Base-by-base conservation (phyloP, 2,797 vertebrate genomes). In the Moxostoma hubbsi region DNA sequence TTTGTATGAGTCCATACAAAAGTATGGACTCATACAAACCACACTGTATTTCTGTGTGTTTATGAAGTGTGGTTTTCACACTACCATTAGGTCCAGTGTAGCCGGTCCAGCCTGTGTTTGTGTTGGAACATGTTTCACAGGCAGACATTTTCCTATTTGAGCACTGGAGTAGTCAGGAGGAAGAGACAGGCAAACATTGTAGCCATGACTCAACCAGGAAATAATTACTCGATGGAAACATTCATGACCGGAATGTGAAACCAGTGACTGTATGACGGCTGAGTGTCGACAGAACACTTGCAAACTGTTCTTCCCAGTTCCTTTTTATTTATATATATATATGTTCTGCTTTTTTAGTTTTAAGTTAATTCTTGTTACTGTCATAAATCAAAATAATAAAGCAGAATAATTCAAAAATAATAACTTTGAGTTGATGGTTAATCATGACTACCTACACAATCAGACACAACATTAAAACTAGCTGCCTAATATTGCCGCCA, bases 171-270 rank as follows among this genome's bases (percentile, higher is more conserved):
- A 67, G 9, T 7, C 16, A 50, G 13, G 5, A 77, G n/a, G 43
- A 57, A 18, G 49, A 65, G 36, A 55, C 24, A 63, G 36, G 10
- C 18, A 13, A 43, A 64, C 16, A 24, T 7, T 57, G 54, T 53
- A 49, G 57, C 45, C 13, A 43, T 58, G 75, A 78, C 49, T 79
- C 51, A 69, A 70, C 51, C 81, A 71, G 76, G 76, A 79, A 79
- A 64, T 75, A 12, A 62, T 77, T 73, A 79, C 76, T 70, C n/a
- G 9, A 36, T 79, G 76, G 72, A 79, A 82, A 82, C 75, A 75
- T 64, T 74, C 57, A 64, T 45, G 16, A 70, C 1, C 4, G 5
- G 15, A 73, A 62, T 77, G 24, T 71, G n/a, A 70, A 54, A 47
- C 58, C 66, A 46, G 75, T 7, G 18, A 69, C 57, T 70, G 43